A percentile compares a stretch with the other conserved stretches of the same genome.
Evolutionary conservation across 2,888 invertebrate genomes (phyloP).

Genomic region (Athetis lepigone): DNA sequence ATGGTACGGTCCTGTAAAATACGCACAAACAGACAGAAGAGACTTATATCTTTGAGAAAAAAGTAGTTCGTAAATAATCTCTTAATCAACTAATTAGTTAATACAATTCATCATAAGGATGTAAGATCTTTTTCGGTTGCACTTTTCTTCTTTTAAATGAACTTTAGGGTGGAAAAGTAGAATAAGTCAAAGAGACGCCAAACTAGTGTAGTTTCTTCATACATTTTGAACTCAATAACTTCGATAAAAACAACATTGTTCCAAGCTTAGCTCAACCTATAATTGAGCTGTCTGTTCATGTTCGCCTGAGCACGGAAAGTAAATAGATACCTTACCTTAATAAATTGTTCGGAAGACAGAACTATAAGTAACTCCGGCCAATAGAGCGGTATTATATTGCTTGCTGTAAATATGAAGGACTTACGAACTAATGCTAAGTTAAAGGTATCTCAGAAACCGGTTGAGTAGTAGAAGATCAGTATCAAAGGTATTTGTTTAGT

Average conservation of each 20-base stretch:
- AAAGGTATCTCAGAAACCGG: slow-evolving; percentile 17
- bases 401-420: slow-evolving; percentile 52
- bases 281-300: slow-evolving; percentile 62
- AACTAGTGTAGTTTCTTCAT: neutral
- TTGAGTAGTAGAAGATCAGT: neutral
- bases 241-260: slow-evolving; percentile 10
- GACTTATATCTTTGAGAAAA: no score
- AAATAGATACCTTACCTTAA: slow-evolving; percentile 61
- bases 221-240: neutral
- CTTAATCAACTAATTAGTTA: no score
- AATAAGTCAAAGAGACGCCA: no score
- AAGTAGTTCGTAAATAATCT: no score
- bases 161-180: no score
- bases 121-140: no score
- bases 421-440: slow-evolving; percentile 46
- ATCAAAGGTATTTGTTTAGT: neutral
- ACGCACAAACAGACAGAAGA: no score
- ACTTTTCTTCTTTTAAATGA: no score
- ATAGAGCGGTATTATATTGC: slow-evolving; percentile 46
- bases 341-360: slow-evolving; percentile 67
- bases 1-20: no score
- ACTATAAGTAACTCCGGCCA: slow-evolving; percentile 44
- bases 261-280: slow-evolving; percentile 27
- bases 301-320: slow-evolving; percentile 43
- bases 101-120: no score